phyloP scores from a whole-genome alignment of 1,140 invertebrate genomes.

The Laupala kohalensis region DNA sequence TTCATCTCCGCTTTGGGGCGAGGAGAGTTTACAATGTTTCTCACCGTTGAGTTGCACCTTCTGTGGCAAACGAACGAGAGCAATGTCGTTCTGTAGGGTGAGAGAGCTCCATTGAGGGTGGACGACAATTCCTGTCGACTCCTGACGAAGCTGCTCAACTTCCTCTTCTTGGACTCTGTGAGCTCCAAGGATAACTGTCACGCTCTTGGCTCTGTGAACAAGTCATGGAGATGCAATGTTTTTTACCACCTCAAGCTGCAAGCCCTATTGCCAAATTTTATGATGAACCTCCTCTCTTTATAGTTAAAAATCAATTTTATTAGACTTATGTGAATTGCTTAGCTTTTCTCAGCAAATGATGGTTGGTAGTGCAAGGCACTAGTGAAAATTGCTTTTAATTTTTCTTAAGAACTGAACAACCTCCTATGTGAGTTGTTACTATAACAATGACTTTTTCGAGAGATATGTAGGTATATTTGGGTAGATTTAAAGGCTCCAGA shows the following conservation, averaged over 20 bases:
- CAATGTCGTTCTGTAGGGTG: constrained; percentile 37
- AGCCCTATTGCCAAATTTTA: not conserved
- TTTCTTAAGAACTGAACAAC: too few species aligned
- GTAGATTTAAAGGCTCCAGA: too few species aligned
- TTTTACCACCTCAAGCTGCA: not conserved
- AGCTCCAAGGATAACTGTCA: constrained; percentile 32
- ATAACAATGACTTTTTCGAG: too few species aligned
- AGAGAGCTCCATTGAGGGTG: constrained; percentile 33
- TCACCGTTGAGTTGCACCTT: constrained; percentile 33
- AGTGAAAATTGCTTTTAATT: too few species aligned
- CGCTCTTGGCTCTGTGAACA: not conserved
- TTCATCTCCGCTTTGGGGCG: too few species aligned
- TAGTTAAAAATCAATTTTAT: not conserved
- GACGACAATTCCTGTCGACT: constrained; percentile 28
- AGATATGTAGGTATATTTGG: too few species aligned
- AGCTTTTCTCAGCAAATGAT: too few species aligned
- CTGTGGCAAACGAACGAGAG: constrained; percentile 35
- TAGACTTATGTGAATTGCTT: too few species aligned
- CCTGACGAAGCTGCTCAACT: constrained; percentile 25
- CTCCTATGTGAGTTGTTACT: too few species aligned
- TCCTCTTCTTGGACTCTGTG: constrained; percentile 34
- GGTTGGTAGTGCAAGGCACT: too few species aligned
- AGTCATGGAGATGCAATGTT: not conserved
- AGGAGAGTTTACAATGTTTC: not conserved
- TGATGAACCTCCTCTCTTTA: not conserved